Evolutionary conservation across 2,888 invertebrate genomes (phyloP).

Genomic region (Mesorhabditis spiculigera): DNA sequence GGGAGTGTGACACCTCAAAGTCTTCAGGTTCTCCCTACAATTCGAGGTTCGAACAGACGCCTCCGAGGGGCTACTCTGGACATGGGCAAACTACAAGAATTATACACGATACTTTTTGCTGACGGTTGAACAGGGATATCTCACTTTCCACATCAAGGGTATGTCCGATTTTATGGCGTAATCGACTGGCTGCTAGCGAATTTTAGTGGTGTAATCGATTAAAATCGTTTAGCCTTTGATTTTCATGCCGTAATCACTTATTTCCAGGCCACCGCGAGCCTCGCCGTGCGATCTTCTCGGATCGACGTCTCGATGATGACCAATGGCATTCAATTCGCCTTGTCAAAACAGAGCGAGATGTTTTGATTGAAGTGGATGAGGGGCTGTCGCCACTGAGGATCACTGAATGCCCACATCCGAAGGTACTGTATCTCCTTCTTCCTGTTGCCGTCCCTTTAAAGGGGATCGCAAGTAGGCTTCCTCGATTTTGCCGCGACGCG

Average conservation of each 20-base stretch:
- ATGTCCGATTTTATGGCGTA: neutral
- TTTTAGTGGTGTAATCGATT: no score
- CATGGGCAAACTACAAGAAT: slow-evolving; percentile 56
- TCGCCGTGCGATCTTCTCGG: slow-evolving; percentile 4
- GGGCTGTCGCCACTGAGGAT: slow-evolving; percentile 28
- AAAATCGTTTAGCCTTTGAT: no score
- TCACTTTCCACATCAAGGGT: slow-evolving; percentile 39
- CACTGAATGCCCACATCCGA: slow-evolving; percentile 49
- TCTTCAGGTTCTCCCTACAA: slow-evolving; percentile 42
- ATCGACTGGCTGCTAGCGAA: no score
- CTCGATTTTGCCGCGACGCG: no score
- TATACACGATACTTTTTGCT: slow-evolving; percentile 49
- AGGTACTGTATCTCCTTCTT: no score
- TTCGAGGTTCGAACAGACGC: slow-evolving; percentile 39
- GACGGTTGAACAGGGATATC: slow-evolving; percentile 46
- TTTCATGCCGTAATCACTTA: neutral
- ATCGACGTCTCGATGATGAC: slow-evolving; percentile 45
- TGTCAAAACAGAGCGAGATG: slow-evolving; percentile 25
- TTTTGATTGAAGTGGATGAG: slow-evolving; percentile 42
- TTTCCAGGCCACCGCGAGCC: slow-evolving; percentile 11
- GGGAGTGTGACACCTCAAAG: no score
- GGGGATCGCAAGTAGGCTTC: no score
- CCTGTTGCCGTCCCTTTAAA: no score
- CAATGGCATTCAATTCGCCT: slow-evolving; percentile 51
- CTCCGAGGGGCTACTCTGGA: slow-evolving; percentile 51